These are phyloP conservation scores for Herminia tarsipennalis DNA, from an alignment of 2,888 invertebrate species.

Conservation along the genomic window DNA sequence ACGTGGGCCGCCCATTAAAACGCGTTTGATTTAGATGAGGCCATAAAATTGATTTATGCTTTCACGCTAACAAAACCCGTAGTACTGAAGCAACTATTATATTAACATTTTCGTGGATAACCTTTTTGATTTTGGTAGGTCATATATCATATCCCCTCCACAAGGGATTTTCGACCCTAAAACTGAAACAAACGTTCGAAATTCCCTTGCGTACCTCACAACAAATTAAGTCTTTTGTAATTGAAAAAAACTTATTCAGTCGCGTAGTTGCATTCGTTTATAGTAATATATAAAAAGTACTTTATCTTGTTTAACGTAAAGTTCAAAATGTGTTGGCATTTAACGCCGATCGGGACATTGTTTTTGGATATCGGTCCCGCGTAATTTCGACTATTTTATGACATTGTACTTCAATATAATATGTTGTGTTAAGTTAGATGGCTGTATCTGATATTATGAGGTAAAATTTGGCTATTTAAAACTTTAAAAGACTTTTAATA, in stretches of 20 bases:
- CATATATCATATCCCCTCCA: conserved; percentile 52
- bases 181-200: conserved; percentile 9
- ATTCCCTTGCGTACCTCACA: conserved; percentile 24
- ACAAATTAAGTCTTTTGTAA: conserved; percentile 78
- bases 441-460: conserved; percentile 56
- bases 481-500: conserved; percentile 32
- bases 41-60: conserved; percentile 87
- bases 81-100: conserved; percentile 85
- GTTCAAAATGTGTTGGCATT: conserved; percentile 47
- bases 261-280: conserved; percentile 74
- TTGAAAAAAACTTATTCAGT: conserved; percentile 80
- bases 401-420: conserved; percentile 70
- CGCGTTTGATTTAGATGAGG: conserved; percentile 87
- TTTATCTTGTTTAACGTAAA: conserved; percentile 46
- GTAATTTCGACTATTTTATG: conserved; percentile 81
- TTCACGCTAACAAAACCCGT: conserved; percentile 86
- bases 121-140: conserved; percentile 72
- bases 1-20: conserved; percentile 86
- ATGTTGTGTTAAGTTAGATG: conserved; percentile 67
- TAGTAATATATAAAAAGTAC: conserved; percentile 53
- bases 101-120: conserved; percentile 86
- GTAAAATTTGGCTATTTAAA: conserved; percentile 47
- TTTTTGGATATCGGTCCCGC: conserved; percentile 76
- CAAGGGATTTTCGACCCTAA: conserved; percentile 44
- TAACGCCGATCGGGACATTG: conserved; percentile 67